These are phyloP conservation scores for Wiebesia pumilae DNA, from an alignment of 1,140 invertebrate species.

Conservation along the genomic window DNA sequence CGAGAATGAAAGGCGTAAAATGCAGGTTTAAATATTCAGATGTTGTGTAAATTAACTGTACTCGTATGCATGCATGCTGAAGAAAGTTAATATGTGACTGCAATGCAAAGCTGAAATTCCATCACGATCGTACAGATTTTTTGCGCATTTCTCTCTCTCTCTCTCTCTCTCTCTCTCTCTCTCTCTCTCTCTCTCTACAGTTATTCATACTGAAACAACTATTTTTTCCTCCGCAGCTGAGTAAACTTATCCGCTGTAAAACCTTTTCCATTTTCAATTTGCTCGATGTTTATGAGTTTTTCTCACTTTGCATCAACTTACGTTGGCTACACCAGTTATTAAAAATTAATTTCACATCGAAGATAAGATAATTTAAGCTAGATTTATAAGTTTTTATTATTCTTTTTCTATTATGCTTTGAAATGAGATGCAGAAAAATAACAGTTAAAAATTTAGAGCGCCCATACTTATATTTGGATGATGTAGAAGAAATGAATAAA, in stretches of 20 bases:
- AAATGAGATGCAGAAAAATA: constrained; percentile 11
- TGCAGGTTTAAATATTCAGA: neutral
- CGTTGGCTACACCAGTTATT: too few relatives aligned
- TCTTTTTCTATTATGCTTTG: neutral
- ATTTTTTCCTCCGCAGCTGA: constrained; percentile 12
- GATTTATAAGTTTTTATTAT: constrained; percentile 12
- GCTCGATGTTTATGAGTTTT: neutral
- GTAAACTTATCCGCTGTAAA: constrained; percentile 18
- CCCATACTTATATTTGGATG: constrained; percentile 9
- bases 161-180: neutral
- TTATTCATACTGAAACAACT: neutral
- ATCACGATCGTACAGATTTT: neutral
- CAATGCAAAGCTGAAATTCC: neutral
- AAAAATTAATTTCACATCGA: neutral
- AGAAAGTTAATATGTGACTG: constrained; percentile 61
- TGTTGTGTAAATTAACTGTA: constrained; percentile 60
- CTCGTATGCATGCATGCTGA: constrained; percentile 64
- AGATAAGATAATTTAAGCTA: neutral
- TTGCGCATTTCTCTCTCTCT: neutral
- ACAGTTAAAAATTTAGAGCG: neutral
- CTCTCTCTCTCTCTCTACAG: neutral
- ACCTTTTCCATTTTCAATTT: constrained; percentile 26
- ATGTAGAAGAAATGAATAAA: constrained; percentile 23
- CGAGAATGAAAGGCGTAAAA: neutral
- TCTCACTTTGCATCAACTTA: neutral